A percentile compares a stretch with the other conserved stretches of the same genome.
Conservation (phyloP, 2,113 vertebrate species). For the Pterocles gutturalis region DNA sequence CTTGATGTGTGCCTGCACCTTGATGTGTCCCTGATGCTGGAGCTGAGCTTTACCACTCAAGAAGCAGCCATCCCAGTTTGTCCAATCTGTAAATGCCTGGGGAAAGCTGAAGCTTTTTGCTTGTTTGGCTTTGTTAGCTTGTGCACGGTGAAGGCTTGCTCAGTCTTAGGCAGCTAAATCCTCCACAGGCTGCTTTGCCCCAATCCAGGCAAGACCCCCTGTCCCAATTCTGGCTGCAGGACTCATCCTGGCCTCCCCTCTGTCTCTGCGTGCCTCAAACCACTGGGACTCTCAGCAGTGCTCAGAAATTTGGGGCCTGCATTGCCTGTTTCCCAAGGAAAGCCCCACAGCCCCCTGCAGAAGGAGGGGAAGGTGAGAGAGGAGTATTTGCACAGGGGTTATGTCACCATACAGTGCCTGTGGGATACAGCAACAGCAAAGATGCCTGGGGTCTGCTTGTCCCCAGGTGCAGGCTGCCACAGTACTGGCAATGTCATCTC, state of each 20-base stretch:
- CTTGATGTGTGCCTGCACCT: neutral
- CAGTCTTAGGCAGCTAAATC: neutral
- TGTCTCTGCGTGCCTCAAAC: rapidly evolving
- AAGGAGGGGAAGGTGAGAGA: neutral
- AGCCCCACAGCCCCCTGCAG: neutral
- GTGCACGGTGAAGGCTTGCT: neutral
- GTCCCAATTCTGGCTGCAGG: neutral
- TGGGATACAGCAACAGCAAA: neutral
- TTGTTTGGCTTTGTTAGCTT: neutral
- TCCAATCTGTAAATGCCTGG: neutral
- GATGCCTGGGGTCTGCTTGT: neutral
- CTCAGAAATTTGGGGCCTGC: neutral
- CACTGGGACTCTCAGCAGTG: neutral
- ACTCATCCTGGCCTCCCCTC: neutral
- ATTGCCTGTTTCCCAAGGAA: neutral
- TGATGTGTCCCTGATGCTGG: neutral
- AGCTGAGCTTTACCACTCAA: neutral
- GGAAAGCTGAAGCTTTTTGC: neutral
- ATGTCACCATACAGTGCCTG: neutral
- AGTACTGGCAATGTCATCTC: neutral
- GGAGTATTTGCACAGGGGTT: neutral
- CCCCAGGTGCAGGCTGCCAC: neutral
- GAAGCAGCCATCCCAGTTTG: neutral
- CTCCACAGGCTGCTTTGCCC: neutral
- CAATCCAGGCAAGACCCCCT: neutral